phyloP scores from a whole-genome alignment of 1,140 invertebrate genomes.

The Anastatus disparis region DNA sequence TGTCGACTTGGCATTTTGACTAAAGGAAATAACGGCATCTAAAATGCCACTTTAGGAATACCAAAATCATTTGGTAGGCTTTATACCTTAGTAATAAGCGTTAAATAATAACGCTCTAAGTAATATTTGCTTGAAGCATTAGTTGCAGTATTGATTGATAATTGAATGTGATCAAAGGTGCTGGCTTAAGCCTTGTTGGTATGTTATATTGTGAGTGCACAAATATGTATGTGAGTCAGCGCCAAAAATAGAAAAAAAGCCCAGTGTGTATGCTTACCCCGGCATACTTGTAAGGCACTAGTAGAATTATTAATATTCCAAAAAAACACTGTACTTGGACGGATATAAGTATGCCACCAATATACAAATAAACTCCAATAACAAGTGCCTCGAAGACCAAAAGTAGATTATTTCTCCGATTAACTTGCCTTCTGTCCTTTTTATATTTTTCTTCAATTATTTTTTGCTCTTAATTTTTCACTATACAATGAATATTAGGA shows the following conservation, averaged over 20 bases:
- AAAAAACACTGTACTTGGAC: conserved; percentile 7
- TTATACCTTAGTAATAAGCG: conserved; percentile 13
- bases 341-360: background rate
- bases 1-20: background rate
- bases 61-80: conserved; percentile 10
- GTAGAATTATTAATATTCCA: conserved; percentile 25
- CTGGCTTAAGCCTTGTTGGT: background rate
- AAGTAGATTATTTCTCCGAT: background rate
- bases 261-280: conserved; percentile 47
- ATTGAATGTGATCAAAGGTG: conserved; percentile 3
- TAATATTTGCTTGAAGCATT: conserved; percentile 2
- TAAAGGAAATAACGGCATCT: background rate
- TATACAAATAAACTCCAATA: background rate
- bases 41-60: background rate
- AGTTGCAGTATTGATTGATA: conserved; percentile 11
- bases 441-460: background rate
- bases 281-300: conserved; percentile 45
- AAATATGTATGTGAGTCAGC: conserved; percentile 36
- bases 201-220: background rate
- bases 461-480: no score
- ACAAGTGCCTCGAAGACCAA: conserved; percentile 1
- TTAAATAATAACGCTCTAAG: conserved; percentile 1
- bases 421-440: background rate
- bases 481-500: conserved; percentile 13
- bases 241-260: conserved; percentile 44